Evolutionary conservation across 2,888 invertebrate species (phyloP), one percentile per base, ranked within the genome.

Genomic region (Lepidocyrtoides sp.): DNA sequence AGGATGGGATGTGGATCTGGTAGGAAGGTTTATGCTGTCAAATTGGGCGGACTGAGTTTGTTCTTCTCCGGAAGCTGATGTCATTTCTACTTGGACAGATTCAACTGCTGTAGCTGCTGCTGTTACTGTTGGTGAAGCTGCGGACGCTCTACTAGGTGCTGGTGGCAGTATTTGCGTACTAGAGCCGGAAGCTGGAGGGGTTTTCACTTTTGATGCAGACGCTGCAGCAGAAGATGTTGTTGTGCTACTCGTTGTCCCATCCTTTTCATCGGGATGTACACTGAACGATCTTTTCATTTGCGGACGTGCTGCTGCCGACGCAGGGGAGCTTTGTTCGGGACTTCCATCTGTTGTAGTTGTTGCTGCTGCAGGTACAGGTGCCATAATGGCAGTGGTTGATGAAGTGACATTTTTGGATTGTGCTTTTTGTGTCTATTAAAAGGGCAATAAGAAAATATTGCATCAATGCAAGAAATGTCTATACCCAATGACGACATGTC

Each of bases 1-100:
- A 1, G 94, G 94, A 44, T 93, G 93, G 14, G 94, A 94, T n/a
- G 92, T 88, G 10, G 93, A 93, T 81, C 94, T 89, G 2, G 91
- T 89, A 36, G 91, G 94, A 82, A 93, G 91, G 86, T 91, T 91
- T 32, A 91, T 66, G 72, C 92, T 93, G 72, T 91, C 92, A 63
- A 92, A 92, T 41, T 91, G 92, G 83, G 91, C 90, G 54, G 92
- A 93, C 69, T 86, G 77, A 57, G 90, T 83, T 82, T 79, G 91
- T 48, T 90, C 89, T n/a, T 91, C 77, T 10, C 48, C 63, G 41
- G 44, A 29, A 29, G 26, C 29, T 12, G 41, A 72, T 57, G 60
- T 48, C 36, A 41, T 51, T 57, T 41, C 83, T 57, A 69, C 48
- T 41, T 86, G 83, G 84, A 86, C 89, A 69, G 84, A 91, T 36